A percentile compares a stretch with the other conserved stretches of the same genome.
Conservation (phyloP, 2,797 vertebrate genomes). For the Hypotaenidia philippensis region DNA sequence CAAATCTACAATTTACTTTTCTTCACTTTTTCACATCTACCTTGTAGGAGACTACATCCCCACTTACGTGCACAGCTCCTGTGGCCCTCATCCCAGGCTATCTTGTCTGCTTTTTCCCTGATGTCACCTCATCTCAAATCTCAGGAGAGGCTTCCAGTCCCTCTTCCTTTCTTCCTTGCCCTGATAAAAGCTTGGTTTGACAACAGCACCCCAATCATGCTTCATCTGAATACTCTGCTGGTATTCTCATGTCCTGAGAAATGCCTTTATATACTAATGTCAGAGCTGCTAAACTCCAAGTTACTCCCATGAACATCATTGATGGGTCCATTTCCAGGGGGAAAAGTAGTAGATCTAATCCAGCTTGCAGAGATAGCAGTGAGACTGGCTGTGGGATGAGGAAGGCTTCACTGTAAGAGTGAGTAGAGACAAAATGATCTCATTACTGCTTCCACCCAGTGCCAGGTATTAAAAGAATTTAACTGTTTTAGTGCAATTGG, state of each 20-base stretch:
- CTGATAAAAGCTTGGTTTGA: background rate
- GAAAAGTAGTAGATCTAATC: conserved; percentile 25
- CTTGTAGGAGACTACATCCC: background rate
- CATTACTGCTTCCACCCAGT: conserved; percentile 24
- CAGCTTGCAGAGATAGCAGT: background rate
- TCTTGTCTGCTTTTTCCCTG: background rate
- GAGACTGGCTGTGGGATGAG: conserved; percentile 25
- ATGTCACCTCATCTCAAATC: background rate
- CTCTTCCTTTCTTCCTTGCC: background rate
- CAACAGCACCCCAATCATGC: background rate
- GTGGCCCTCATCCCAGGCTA: background rate
- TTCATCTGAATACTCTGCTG: background rate
- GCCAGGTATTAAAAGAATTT: conserved; percentile 31
- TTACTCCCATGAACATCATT: background rate
- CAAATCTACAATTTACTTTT: background rate
- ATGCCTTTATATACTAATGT: background rate
- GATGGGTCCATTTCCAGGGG: conserved; percentile 24
- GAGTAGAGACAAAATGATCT: conserved; percentile 36
- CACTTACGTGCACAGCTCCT: background rate
- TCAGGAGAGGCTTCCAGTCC: background rate
- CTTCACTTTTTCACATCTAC: background rate
- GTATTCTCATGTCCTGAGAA: background rate
- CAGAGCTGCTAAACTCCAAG: background rate
- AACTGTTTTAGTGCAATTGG: conserved; percentile 49
- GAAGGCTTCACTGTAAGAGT: background rate